Evolutionary conservation across 2,113 vertebrate genomes (phyloP).

Genomic region (Scalopus aquaticus): DNA sequence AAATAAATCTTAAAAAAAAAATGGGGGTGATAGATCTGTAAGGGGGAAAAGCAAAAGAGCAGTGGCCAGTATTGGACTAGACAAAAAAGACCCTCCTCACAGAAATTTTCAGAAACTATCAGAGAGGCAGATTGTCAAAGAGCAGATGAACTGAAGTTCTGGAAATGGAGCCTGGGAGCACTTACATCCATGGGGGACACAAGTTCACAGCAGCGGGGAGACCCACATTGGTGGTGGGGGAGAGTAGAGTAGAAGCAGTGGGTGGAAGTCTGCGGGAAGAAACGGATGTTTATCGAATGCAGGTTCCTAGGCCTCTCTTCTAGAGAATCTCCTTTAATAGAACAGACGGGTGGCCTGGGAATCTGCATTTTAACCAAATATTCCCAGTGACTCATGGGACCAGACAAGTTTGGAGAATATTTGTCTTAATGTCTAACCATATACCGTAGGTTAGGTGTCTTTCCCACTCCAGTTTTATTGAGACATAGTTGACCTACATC

Average conservation of each 20-base stretch:
- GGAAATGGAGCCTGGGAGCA: background rate
- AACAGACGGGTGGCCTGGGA: background rate
- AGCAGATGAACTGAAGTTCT: background rate
- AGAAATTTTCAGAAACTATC: background rate
- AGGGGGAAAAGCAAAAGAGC: background rate
- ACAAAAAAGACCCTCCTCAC: background rate
- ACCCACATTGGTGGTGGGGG: rapidly evolving
- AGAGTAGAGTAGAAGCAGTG: background rate
- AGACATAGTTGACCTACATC: background rate
- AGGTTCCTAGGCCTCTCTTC: background rate
- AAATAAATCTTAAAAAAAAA: too few relatives aligned
- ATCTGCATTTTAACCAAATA: background rate
- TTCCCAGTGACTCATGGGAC: background rate
- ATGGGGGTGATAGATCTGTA: background rate
- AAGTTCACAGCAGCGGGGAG: background rate
- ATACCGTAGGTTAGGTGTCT: background rate
- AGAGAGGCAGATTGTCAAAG: background rate
- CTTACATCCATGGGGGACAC: background rate
- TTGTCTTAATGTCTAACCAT: background rate
- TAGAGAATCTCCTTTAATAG: background rate
- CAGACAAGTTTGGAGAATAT: background rate
- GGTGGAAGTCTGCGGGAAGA: background rate
- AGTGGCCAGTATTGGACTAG: background rate
- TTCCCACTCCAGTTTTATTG: background rate
- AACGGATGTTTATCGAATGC: background rate